A percentile compares a stretch with the other conserved stretches of the same genome.
phyloP scores from a whole-genome alignment of 2,113 vertebrate species.

The Cacatua alba region DNA sequence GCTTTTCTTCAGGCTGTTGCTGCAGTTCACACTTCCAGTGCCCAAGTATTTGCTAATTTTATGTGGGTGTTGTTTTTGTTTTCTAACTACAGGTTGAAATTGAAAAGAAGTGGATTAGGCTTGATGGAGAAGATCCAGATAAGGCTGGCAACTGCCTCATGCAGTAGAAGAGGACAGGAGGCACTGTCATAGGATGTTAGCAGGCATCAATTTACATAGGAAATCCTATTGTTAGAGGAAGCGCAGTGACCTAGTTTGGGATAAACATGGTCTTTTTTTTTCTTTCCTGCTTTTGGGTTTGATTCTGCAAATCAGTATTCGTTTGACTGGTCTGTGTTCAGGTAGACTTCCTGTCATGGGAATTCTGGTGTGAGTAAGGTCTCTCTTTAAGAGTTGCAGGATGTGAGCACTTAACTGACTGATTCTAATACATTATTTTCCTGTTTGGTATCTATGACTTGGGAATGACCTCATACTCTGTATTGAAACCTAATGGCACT shows the following conservation, averaged over 20 bases:
- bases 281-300: conserved; percentile 9
- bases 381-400: background rate
- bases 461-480: background rate
- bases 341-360: background rate
- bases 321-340: background rate
- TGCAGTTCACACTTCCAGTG: background rate
- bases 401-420: conserved; percentile 1
- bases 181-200: background rate
- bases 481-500: background rate
- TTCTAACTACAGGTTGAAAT: conserved; percentile 87
- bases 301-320: background rate
- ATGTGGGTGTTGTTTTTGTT: background rate
- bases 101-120: conserved; percentile 93
- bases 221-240: conserved; percentile 29
- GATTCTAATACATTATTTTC: background rate
- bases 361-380: background rate
- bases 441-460: background rate
- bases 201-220: conserved; percentile 19
- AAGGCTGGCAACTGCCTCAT: conserved; percentile 84
- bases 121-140: conserved; percentile 83
- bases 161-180: conserved; percentile 72
- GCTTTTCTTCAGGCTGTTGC: background rate
- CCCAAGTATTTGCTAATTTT: background rate
- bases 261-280: background rate
- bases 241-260: conserved; percentile 9